Conservation (phyloP, 1,140 invertebrate genomes). For the Spodoptera litura region DNA sequence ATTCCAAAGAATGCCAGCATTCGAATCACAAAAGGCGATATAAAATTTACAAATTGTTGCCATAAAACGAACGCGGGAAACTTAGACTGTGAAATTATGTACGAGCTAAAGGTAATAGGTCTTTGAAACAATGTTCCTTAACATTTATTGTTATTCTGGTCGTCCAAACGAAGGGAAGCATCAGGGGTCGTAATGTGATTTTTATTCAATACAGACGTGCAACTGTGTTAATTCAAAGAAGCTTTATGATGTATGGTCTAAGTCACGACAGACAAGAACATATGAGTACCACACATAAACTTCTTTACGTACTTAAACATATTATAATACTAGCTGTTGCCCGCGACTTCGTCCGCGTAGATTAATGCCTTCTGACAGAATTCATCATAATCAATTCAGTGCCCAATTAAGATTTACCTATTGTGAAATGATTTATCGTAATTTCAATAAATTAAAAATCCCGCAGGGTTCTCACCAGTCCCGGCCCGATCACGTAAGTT, state of each 20-base stretch:
- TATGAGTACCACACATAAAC: too few species aligned
- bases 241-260: slow-evolving; percentile 51
- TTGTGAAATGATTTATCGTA: too few species aligned
- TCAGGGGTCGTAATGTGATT: slow-evolving; percentile 68
- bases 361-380: too few species aligned
- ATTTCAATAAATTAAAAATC: too few species aligned
- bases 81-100: slow-evolving; percentile 44
- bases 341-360: too few species aligned
- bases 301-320: too few species aligned
- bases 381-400: too few species aligned
- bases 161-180: slow-evolving; percentile 43
- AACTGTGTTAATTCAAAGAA: slow-evolving; percentile 60
- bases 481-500: too few species aligned
- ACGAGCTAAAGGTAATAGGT: slow-evolving; percentile 44
- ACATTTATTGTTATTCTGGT: slow-evolving; percentile 60
- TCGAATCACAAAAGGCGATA: slow-evolving; percentile 51
- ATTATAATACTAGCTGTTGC: too few species aligned
- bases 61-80: slow-evolving; percentile 50
- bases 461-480: too few species aligned
- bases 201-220: slow-evolving; percentile 71
- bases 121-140: slow-evolving; percentile 49
- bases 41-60: slow-evolving; percentile 69
- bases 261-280: neutral
- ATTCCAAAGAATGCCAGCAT: slow-evolving; percentile 34
- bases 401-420: too few species aligned